These are phyloP conservation scores for Phrynocephalus forsythii DNA, from an alignment of 2,797 vertebrate species.

Conservation along the genomic window DNA sequence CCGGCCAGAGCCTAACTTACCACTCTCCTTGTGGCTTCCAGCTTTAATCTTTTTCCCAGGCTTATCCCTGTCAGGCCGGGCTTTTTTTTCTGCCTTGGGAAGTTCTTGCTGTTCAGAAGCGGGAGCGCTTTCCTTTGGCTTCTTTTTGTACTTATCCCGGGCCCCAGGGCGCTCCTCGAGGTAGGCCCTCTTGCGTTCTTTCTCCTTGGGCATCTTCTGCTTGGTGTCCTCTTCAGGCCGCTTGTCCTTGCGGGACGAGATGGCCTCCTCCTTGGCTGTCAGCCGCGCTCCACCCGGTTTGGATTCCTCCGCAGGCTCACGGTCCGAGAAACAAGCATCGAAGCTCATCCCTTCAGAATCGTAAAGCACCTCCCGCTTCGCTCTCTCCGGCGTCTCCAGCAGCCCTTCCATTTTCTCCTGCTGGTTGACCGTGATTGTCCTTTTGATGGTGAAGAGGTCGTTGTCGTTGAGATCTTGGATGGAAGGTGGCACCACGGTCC, in stretches of 20 bases:
- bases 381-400: conserved; percentile 78
- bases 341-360: conserved; percentile 78
- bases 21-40: conserved; percentile 64
- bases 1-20: conserved; percentile 60
- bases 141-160: conserved; percentile 64
- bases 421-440: conserved; percentile 91
- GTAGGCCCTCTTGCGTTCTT: conserved; percentile 69
- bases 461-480: conserved; percentile 94
- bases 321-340: conserved; percentile 69
- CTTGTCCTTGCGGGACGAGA: conserved; percentile 41
- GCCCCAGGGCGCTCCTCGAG: conserved; percentile 9
- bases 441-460: conserved; percentile 91
- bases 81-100: conserved; percentile 61
- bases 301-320: conserved; percentile 50
- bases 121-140: conserved; percentile 48
- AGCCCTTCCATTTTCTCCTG: conserved; percentile 66
- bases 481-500: conserved; percentile 90
- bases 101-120: conserved; percentile 44
- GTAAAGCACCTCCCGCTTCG: conserved; percentile 79
- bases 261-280: conserved; percentile 6
- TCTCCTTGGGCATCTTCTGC: conserved; percentile 56
- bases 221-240: conserved; percentile 46
- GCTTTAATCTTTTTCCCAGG: conserved; percentile 74
- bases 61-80: conserved; percentile 78
- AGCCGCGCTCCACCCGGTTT: conserved; percentile 11